Conservation (phyloP, 2,113 vertebrate species). For the Calypte anna region DNA sequence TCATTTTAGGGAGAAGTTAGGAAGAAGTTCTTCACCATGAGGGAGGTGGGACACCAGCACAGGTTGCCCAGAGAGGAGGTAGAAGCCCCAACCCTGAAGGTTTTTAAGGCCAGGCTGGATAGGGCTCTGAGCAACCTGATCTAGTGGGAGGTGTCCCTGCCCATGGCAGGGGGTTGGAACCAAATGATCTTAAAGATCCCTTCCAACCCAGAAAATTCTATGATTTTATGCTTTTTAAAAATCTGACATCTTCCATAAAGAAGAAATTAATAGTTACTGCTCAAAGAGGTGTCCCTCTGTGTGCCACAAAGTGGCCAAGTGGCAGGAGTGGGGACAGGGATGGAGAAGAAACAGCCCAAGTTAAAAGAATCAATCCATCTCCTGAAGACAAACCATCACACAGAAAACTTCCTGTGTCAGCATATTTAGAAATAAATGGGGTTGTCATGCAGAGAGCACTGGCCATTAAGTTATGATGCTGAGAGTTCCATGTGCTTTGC, state of each 20-base stretch:
- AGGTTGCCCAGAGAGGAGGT: too few species aligned
- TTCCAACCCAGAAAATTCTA: too few species aligned
- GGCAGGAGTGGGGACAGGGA: not conserved
- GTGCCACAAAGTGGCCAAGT: not conserved
- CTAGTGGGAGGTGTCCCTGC: too few species aligned
- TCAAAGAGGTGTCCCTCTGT: not conserved
- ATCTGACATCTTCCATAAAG: not conserved
- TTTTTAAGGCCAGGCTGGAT: too few species aligned
- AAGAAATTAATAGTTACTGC: not conserved
- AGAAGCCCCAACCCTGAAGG: too few species aligned
- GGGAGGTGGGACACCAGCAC: too few species aligned
- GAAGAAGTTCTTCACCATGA: too few species aligned
- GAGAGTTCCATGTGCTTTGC: not conserved
- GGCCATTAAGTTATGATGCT: not conserved
- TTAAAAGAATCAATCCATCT: not conserved
- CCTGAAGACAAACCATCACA: not conserved
- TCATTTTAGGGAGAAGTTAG: too few species aligned
- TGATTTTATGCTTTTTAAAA: not conserved
- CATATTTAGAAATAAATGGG: not conserved
- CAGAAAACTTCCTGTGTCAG: not conserved
- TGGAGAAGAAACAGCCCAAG: not conserved
- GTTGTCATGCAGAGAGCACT: not conserved
- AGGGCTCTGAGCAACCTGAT: too few species aligned
- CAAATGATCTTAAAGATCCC: too few species aligned
- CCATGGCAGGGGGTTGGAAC: too few species aligned